A percentile compares a stretch with the other conserved stretches of the same genome.
Conservation (phyloP, 1,140 invertebrate genomes). For the Pogonomyrmex californicus region DNA sequence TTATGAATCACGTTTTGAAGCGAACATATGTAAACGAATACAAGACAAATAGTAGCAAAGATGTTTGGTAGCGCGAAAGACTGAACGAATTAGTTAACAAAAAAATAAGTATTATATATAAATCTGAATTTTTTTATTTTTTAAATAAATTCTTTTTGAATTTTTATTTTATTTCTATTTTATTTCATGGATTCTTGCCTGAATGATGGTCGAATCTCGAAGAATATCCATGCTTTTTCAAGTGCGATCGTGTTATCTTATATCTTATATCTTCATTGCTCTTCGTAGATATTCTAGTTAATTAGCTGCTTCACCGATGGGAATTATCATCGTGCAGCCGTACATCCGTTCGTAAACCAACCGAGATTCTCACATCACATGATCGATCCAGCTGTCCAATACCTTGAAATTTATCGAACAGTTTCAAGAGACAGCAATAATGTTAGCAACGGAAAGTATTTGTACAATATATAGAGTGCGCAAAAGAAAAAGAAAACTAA, state of each 20-base stretch:
- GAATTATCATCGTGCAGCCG: constrained; percentile 25
- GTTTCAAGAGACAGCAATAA: constrained; percentile 17
- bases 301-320: constrained; percentile 31
- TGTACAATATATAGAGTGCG: background rate
- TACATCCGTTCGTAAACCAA: background rate
- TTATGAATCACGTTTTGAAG: constrained; percentile 14
- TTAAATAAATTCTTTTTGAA: too few relatives aligned
- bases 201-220: background rate
- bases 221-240: background rate
- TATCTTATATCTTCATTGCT: constrained; percentile 15
- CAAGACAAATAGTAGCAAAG: background rate
- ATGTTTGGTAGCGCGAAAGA: background rate
- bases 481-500: background rate
- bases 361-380: constrained; percentile 2
- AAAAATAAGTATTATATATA: too few relatives aligned
- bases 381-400: background rate
- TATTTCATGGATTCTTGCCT: background rate
- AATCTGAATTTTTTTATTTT: too few relatives aligned
- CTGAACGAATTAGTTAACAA: constrained; percentile 4
- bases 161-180: too few relatives aligned
- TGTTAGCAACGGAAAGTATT: constrained; percentile 21
- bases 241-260: background rate
- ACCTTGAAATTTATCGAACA: constrained; percentile 31
- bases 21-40: background rate
- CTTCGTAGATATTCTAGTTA: constrained; percentile 17